phyloP scores from a whole-genome alignment of 1,140 invertebrate genomes.

The Aphis gossypii region DNA sequence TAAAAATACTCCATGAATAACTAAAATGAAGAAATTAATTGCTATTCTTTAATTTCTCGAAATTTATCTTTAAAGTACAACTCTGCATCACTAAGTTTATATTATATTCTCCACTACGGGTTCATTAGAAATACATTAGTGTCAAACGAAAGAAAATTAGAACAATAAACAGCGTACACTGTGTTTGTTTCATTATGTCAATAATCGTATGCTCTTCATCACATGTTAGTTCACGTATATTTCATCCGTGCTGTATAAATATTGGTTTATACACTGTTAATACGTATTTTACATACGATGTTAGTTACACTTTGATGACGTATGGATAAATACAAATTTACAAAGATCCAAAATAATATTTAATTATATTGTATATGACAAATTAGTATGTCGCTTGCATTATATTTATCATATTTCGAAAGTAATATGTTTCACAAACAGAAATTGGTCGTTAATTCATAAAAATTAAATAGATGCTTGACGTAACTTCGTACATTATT shows the following conservation, averaged over 20 bases:
- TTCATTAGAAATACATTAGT: conserved; percentile 10
- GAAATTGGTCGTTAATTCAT: neutral
- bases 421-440: neutral
- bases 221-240: neutral
- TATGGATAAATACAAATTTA: neutral
- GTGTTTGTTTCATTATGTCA: conserved; percentile 12
- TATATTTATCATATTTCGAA: neutral
- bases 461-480: neutral
- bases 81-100: too few species aligned
- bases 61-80: neutral
- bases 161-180: neutral
- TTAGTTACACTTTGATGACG: neutral
- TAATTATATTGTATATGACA: neutral
- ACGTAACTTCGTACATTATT: neutral
- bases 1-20: neutral
- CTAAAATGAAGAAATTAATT: neutral
- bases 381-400: neutral
- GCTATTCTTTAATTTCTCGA: neutral
- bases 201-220: neutral
- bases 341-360: neutral
- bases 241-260: neutral
- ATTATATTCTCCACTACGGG: neutral
- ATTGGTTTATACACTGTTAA: neutral
- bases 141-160: neutral
- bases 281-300: neutral